Conservation (phyloP, 2,113 vertebrate species). For the Numenius arquata region DNA sequence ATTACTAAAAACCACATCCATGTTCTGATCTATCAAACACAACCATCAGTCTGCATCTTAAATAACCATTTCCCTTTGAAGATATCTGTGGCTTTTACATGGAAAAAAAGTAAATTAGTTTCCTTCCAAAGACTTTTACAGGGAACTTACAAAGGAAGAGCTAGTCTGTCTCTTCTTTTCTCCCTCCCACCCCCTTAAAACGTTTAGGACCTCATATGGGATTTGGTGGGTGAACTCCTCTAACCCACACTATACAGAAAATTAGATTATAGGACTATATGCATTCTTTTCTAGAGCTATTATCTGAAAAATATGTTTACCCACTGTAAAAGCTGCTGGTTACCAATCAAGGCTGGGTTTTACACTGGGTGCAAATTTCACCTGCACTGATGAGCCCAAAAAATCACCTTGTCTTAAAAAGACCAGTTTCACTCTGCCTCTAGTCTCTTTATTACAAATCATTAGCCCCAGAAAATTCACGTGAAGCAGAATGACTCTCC, state of each 20-base stretch:
- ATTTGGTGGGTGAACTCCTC: neutral
- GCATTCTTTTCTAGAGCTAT: neutral
- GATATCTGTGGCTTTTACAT: neutral
- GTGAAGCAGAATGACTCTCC: neutral
- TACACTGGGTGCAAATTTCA: neutral
- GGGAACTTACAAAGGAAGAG: neutral
- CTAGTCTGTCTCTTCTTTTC: too few relatives aligned
- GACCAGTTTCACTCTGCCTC: neutral
- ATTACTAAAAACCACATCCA: neutral
- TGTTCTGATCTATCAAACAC: neutral
- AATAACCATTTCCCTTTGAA: neutral
- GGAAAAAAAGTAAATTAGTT: neutral
- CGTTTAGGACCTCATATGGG: neutral
- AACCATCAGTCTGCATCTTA: neutral
- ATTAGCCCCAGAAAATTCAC: neutral
- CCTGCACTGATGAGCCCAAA: neutral
- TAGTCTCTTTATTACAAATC: neutral
- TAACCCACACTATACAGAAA: neutral
- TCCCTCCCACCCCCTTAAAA: neutral
- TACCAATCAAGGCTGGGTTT: neutral
- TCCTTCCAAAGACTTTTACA: neutral
- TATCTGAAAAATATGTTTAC: neutral
- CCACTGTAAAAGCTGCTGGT: neutral
- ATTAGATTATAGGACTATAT: neutral
- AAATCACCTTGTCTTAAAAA: neutral